These are phyloP conservation scores for Dendrolimus houi DNA, from an alignment of 2,888 invertebrate genomes.

Conservation along the genomic window DNA sequence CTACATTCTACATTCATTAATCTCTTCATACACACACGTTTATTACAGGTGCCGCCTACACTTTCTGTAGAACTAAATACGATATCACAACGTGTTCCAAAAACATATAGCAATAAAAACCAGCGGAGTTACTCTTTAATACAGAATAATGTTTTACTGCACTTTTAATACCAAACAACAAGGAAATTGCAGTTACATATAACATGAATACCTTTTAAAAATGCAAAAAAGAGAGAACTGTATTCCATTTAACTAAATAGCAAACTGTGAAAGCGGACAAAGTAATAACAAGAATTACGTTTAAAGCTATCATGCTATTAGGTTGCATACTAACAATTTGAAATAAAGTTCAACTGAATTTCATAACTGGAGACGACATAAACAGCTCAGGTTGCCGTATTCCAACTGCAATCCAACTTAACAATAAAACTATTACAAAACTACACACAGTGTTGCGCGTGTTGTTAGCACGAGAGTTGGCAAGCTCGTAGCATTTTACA, in stretches of 20 bases:
- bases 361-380: conserved; percentile 13
- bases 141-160: neutral
- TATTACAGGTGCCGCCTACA: too few relatives aligned
- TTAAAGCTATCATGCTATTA: neutral
- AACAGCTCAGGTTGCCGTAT: conserved; percentile 17
- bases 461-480: conserved; percentile 6
- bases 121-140: too few relatives aligned
- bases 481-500: conserved; percentile 4
- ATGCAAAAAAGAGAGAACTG: neutral
- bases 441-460: conserved; percentile 9
- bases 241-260: neutral
- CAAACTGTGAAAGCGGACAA: neutral
- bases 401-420: conserved; percentile 14
- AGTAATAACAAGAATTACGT: neutral
- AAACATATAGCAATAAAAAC: too few relatives aligned
- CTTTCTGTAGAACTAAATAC: too few relatives aligned
- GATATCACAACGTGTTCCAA: too few relatives aligned
- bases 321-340: conserved; percentile 1
- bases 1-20: too few relatives aligned
- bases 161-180: neutral
- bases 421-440: conserved; percentile 6
- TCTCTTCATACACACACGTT: too few relatives aligned
- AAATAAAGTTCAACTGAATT: conserved; percentile 17
- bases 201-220: neutral
- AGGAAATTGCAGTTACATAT: neutral